phyloP scores from a whole-genome alignment of 2,797 vertebrate species.

The Fundulus diaphanus region DNA sequence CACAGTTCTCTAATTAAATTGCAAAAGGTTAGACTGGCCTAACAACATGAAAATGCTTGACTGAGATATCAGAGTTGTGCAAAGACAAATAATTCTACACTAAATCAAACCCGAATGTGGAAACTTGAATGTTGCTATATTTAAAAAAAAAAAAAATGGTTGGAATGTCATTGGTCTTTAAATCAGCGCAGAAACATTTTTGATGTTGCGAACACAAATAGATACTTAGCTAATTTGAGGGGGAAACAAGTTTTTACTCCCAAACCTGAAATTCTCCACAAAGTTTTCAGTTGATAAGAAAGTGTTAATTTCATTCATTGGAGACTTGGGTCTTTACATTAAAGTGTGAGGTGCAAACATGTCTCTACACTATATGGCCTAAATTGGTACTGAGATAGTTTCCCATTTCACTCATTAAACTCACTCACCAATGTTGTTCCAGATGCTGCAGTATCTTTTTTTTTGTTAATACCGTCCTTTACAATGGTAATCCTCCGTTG shows the following conservation, averaged over 20 bases:
- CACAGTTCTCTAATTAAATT: conserved; percentile 64
- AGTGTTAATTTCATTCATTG: too few species aligned
- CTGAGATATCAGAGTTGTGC: neutral
- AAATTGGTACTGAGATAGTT: too few species aligned
- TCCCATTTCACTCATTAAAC: too few species aligned
- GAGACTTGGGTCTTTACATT: too few species aligned
- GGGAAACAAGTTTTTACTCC: neutral
- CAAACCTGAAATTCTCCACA: neutral
- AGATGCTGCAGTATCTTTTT: too few species aligned
- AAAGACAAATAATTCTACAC: neutral
- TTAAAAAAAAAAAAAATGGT: neutral
- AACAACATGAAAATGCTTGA: neutral
- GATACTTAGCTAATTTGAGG: neutral
- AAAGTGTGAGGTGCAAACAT: too few species aligned
- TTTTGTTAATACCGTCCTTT: too few species aligned
- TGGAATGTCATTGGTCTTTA: neutral
- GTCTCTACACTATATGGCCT: too few species aligned
- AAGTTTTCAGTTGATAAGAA: too few species aligned
- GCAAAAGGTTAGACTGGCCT: conserved; percentile 18
- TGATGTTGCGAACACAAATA: neutral
- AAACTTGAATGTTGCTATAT: neutral
- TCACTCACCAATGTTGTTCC: too few species aligned
- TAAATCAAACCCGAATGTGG: neutral
- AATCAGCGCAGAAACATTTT: neutral
- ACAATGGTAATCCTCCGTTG: too few species aligned